Base-by-base conservation (phyloP, 2,797 vertebrate genomes). In the Merluccius polli region DNA sequence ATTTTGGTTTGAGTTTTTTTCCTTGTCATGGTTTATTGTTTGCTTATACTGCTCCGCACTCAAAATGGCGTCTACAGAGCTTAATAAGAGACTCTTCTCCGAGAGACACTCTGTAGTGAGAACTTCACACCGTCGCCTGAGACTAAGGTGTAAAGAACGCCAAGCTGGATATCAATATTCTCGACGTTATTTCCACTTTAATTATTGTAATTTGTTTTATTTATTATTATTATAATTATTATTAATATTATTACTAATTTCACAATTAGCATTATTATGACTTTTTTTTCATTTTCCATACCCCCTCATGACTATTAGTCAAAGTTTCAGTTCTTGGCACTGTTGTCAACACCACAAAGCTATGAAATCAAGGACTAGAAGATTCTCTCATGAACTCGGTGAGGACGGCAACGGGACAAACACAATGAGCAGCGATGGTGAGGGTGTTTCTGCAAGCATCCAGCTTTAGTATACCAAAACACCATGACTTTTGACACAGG, bases 351-450 rank as follows among this genome's bases (percentile, higher is more conserved):
- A 84, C 80, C 75, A 77, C 29, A 76, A 79, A 75, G 75, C 75
- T 84, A 77, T 27, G 70, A 77, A 78, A 77, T 73, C 59, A 80
- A 41, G 15, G 69, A 85, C 80, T 73, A 27, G 78, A n/a, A 72
- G 77, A 83, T 83, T 83, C 77, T 77, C 30, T 52, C 69, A 85
- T 80, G 85, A 87, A 88, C 85, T 87, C 85, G 77, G 82, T 77
- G 77, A 76, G 83, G 82, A 92, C 91, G 90, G 87, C 92, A 91
- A 84, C 8, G 90, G 90, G 90, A 90, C 84, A 88, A 91, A 91
- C 89, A 84, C 77, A 75, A 71, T 38, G 86, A 87, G 88, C 79
- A 86, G 82, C 86, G 89, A 89, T 87, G 86, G 84, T 88, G 76
- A 81, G 35, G 52, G n/a, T 27, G 59, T 65, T 65, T 65, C 11